Base-by-base conservation (phyloP, 2,113 vertebrate species). In the Mesoclemmys tuberculata region DNA sequence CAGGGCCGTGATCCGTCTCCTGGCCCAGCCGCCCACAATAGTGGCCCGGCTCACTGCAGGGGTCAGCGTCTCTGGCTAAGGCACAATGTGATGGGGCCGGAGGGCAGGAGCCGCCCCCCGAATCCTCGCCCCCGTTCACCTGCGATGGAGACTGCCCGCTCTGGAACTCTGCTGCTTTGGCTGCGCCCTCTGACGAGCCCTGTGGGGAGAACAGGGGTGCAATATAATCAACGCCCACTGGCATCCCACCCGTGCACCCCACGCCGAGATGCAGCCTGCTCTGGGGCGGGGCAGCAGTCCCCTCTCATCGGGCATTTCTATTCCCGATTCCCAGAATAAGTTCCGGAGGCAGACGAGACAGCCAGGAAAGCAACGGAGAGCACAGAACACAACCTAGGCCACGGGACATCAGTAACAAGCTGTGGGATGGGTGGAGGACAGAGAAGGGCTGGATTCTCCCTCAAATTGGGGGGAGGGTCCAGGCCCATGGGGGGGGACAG, bases 51-150 rank as follows among this genome's bases (percentile, higher is more conserved):
- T 98, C 98, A 98, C 97, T 99, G 98, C 98, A 99, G 49, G 90
- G 10, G 80, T 90, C 96, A 75, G 85, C 95, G 96, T 98, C 98
- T 97, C 96, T 97, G 92, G 95, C 79, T 98, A 99, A 99, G 99
- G 99, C 99, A 99, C 99, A 99, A 95, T 98, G 98, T 98, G 98
- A 98, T 98, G 99, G 95, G 97, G 98, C 97, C 97, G 97, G 98
- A 97, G 98, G 93, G 84, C 79, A 93, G 74, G 88, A 83, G 82
- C 95, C 88, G 12, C 21, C 85, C 98, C 93, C 98, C 95, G 98
- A 96, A 93, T 99, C 98, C 96, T 98, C 98, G 94, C 97, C 97
- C 94, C 98, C 99, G 68, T 99, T 99, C 97, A 99, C 98, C 97
- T 99, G 99, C 95, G 98, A 95, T 75, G 82, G 41, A 88, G 92